Evolutionary conservation across 2,797 vertebrate species (phyloP).

Genomic region (Mycteria americana): DNA sequence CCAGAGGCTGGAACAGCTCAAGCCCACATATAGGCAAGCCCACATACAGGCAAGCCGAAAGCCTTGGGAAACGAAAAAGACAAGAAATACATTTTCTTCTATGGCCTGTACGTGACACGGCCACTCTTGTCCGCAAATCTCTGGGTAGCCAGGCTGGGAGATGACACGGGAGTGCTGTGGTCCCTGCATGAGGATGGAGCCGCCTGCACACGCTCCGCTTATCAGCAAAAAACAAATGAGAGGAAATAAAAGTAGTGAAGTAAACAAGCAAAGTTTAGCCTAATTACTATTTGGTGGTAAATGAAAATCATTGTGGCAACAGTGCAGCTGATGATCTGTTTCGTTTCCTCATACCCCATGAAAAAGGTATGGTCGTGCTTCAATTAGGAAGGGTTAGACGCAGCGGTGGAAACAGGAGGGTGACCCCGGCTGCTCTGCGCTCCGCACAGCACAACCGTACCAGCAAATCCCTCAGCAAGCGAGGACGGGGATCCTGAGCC

Average conservation of each 20-base stretch:
- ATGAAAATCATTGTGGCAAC: neutral
- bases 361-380: neutral
- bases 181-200: neutral
- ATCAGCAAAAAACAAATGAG: neutral
- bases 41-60: neutral
- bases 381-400: neutral
- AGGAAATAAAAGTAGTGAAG: neutral
- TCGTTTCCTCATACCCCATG: rapidly evolving
- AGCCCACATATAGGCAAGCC: neutral
- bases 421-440: rapidly evolving
- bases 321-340: neutral
- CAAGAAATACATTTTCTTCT: neutral
- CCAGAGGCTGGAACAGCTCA: neutral
- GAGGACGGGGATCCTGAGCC: neutral
- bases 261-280: neutral
- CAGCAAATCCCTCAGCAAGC: neutral
- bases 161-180: rapidly evolving
- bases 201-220: neutral
- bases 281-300: neutral
- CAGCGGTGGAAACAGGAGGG: neutral
- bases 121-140: neutral
- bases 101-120: rapidly evolving
- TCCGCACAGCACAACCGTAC: rapidly evolving
- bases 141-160: neutral
- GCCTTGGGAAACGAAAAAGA: neutral